These are phyloP conservation scores for Alaudala cheleensis DNA, from an alignment of 2,113 vertebrate genomes.

Conservation along the genomic window DNA sequence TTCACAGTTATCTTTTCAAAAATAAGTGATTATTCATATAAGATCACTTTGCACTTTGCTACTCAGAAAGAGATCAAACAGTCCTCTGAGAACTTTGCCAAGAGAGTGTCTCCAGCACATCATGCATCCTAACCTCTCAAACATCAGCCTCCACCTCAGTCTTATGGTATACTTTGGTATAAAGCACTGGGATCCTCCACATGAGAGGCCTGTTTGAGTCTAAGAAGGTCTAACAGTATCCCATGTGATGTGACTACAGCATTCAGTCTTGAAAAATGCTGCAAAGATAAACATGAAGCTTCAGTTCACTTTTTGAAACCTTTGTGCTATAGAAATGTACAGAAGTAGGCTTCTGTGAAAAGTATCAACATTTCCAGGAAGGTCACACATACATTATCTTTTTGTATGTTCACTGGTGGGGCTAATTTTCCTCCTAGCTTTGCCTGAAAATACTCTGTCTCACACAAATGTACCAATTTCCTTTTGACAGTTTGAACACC, in stretches of 20 bases:
- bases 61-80: not conserved
- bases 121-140: not conserved
- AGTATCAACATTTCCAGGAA: not conserved
- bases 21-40: not conserved
- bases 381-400: too few relatives aligned
- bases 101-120: not conserved
- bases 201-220: not conserved
- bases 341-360: not conserved
- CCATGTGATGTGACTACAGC: not conserved
- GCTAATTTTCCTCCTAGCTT: not conserved
- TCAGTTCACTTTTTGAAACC: not conserved
- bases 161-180: not conserved
- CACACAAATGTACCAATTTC: not conserved
- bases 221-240: not conserved
- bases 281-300: not conserved
- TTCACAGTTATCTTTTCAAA: not conserved
- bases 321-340: not conserved
- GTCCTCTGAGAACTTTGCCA: not conserved
- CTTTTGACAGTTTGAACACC: not conserved
- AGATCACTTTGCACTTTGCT: not conserved
- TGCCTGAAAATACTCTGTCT: not conserved
- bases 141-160: not conserved
- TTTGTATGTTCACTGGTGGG: not conserved
- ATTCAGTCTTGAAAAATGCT: not conserved
- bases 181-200: not conserved